A percentile compares a stretch with the other conserved stretches of the same genome.
Conservation (phyloP, 2,113 vertebrate genomes). For the Orycteropus afer region DNA sequence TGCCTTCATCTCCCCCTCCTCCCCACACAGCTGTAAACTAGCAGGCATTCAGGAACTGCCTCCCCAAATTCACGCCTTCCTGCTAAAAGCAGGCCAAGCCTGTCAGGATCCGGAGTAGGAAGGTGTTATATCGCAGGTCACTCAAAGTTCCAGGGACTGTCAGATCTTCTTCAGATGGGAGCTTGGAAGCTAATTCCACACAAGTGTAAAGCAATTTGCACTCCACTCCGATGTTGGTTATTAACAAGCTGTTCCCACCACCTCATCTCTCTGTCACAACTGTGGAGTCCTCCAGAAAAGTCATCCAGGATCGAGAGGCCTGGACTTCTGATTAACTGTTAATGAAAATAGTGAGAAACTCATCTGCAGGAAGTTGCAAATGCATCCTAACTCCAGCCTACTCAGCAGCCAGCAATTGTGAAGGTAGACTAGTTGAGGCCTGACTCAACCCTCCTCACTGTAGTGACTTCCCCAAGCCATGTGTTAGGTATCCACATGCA, state of each 20-base stretch:
- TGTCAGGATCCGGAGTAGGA: neutral
- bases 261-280: slow-evolving; percentile 66
- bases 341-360: slow-evolving; percentile 66
- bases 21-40: neutral
- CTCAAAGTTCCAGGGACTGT: slow-evolving; percentile 56
- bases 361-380: neutral
- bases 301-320: slow-evolving; percentile 49
- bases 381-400: too few relatives aligned
- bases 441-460: neutral
- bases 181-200: slow-evolving; percentile 65
- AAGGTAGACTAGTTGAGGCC: neutral
- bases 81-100: neutral
- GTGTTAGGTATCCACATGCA: neutral
- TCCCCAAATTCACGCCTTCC: neutral
- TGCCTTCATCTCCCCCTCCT: neutral
- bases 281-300: slow-evolving; percentile 73
- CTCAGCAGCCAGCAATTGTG: neutral
- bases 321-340: slow-evolving; percentile 74
- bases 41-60: slow-evolving; percentile 30
- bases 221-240: slow-evolving; percentile 76
- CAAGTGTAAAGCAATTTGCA: slow-evolving; percentile 80
- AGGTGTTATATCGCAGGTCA: slow-evolving; percentile 68
- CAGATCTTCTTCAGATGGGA: slow-evolving; percentile 62
- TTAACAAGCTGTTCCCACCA: slow-evolving; percentile 66
- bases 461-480: neutral